A percentile compares a stretch with the other conserved stretches of the same genome.
phyloP scores from a whole-genome alignment of 2,113 vertebrate genomes.

The Heloderma charlesbogerti region DNA sequence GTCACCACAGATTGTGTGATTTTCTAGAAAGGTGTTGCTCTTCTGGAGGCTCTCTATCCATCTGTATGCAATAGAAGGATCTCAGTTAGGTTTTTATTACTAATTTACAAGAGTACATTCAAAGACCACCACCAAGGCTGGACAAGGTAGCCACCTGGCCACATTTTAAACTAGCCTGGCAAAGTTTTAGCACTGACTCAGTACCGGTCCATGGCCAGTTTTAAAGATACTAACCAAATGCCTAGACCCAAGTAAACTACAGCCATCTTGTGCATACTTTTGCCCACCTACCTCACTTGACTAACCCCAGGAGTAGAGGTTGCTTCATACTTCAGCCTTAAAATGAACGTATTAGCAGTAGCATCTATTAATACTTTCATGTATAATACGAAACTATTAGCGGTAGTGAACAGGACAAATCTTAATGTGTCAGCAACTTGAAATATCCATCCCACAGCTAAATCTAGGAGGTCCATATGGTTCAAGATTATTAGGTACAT shows the following conservation, averaged over 20 bases:
- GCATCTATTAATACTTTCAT: not conserved
- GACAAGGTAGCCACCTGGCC: not conserved
- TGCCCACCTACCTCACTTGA: not conserved
- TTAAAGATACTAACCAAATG: not conserved
- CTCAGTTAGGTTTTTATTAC: not conserved
- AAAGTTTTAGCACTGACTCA: not conserved
- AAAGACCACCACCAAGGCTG: not conserved
- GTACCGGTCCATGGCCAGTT: not conserved
- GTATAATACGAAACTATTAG: not conserved
- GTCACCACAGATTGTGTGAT: slow-evolving; percentile 56
- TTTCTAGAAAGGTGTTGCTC: slow-evolving; percentile 63
- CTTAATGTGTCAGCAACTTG: not conserved
- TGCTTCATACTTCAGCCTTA: not conserved
- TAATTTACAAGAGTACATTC: not conserved
- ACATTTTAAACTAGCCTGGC: not conserved
- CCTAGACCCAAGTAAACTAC: not conserved
- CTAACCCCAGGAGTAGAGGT: not conserved
- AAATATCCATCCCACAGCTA: not conserved
- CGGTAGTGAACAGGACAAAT: not conserved
- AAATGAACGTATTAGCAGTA: not conserved
- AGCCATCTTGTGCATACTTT: not conserved
- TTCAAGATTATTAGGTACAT: not conserved
- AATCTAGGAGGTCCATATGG: not conserved
- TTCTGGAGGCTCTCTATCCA: slow-evolving; percentile 57
- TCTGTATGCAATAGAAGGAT: slow-evolving; percentile 67